Base-by-base conservation (phyloP, 1,140 invertebrate genomes). In the Cryptotermes secundus region DNA sequence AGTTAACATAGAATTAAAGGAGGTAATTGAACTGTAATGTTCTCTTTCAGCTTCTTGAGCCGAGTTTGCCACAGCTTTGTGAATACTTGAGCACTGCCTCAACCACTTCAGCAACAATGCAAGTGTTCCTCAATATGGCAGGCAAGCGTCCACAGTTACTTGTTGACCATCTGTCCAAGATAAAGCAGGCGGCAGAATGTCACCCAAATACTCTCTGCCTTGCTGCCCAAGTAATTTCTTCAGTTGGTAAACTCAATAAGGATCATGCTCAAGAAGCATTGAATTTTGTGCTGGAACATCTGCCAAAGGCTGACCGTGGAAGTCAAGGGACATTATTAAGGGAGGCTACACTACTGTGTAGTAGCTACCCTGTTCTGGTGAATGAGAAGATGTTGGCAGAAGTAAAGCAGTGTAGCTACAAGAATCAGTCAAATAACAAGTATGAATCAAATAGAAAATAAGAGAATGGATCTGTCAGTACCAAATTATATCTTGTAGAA, bases 91-190 rank as follows among this genome's bases (percentile, higher is more conserved):
- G 90, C 34, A 90, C 90, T 85, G 89, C 91, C 24, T 89, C 90
- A 38, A 93, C 93, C 12, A 92, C 92, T 31, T 86, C 91, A 36
- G 89, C 93, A 80, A 94, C 95, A 26, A 90, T 97, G 85, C 94
- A 96, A 90, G 95, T 97, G 42, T 93, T 97, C 87, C 90, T 95
- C 6, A 93, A 95, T 87, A 92, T 97, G 90, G 93, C 95, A 14
- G 91, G 93, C 87, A 92, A 92, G 80, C 92, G 93, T 79, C 93
- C 95, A 0, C 89, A 92, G 65, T 88, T 94, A 72, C 91, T 97
- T 80, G 90, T 93, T 36, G 94, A 95, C 88, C 93, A 96, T 88
- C 89, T 94, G 38, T 90, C 91, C 80, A 92, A 93, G 81, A 91
- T 97, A 85, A 93, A 94, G 86, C 90, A 93, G 84, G 93, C 94